Evolutionary conservation across 1,140 invertebrate species (phyloP).

Genomic region (Portunus trituberculatus): DNA sequence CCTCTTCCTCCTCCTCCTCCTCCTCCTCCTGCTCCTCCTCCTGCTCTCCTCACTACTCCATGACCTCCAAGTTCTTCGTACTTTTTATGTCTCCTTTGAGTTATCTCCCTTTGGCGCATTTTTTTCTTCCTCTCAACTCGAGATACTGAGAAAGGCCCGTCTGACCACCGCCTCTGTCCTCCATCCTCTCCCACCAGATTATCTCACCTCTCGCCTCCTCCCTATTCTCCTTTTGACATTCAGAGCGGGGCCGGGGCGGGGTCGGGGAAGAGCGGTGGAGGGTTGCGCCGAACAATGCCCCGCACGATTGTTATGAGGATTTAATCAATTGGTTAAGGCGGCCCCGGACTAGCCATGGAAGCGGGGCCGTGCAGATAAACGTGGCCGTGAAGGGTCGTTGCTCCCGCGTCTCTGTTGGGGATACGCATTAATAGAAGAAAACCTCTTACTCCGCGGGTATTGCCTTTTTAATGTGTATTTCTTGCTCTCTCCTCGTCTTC

Average conservation of each 20-base stretch:
- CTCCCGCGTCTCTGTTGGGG: background rate
- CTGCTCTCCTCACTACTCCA: background rate
- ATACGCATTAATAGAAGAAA: background rate
- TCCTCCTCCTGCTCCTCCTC: background rate
- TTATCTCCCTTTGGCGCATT: constrained; percentile 8
- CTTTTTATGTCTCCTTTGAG: background rate
- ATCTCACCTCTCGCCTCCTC: constrained; percentile 7
- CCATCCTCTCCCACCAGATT: background rate
- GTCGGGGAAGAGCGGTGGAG: background rate
- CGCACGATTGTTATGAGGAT: constrained; percentile 45
- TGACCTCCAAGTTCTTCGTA: background rate
- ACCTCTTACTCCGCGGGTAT: background rate
- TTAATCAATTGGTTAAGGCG: constrained; percentile 40
- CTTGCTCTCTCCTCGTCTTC: background rate
- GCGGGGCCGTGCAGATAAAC: background rate
- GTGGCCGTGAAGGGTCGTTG: constrained; percentile 25
- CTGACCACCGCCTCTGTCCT: background rate
- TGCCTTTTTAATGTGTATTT: background rate
- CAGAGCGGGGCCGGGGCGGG: background rate
- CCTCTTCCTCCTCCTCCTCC: background rate
- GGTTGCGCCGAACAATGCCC: background rate
- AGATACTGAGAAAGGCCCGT: constrained; percentile 10
- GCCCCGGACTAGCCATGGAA: background rate
- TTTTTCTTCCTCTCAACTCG: background rate
- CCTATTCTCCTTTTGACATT: constrained; percentile 23